Evolutionary conservation across 2,888 invertebrate species (phyloP).

Genomic region (Girardia tigrina): DNA sequence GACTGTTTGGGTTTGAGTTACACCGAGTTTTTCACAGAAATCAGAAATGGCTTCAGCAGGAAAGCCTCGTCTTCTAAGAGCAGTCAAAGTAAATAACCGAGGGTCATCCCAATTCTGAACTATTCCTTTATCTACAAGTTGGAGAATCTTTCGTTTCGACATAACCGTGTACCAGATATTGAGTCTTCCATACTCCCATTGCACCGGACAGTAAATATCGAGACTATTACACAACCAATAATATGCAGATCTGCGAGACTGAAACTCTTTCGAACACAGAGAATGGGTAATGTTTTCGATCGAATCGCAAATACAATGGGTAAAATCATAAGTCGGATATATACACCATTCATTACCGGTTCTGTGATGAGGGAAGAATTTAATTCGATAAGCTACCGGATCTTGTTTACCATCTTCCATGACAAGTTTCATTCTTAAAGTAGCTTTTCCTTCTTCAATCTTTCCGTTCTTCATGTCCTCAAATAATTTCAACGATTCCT

Average conservation of each 20-base stretch:
- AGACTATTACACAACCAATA: constrained; percentile 97
- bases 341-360: constrained; percentile 85
- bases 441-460: constrained; percentile 86
- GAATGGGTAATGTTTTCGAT: constrained; percentile 96
- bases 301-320: constrained; percentile 95
- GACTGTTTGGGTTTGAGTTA: constrained; percentile 62
- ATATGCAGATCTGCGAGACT: constrained; percentile 65
- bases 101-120: constrained; percentile 94
- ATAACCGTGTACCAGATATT: constrained; percentile 93
- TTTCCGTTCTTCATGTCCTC: constrained; percentile 91
- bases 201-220: constrained; percentile 91
- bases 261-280: constrained; percentile 73
- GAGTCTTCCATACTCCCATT: constrained; percentile 94
- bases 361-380: constrained; percentile 80
- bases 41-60: constrained; percentile 81
- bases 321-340: constrained; percentile 97
- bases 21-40: constrained; percentile 57
- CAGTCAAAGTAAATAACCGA: constrained; percentile 83
- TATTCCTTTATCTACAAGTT: constrained; percentile 71
- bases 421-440: constrained; percentile 81
- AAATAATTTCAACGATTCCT: constrained; percentile 76
- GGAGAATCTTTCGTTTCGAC: constrained; percentile 90
- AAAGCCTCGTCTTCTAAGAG: constrained; percentile 78
- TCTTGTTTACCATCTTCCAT: constrained; percentile 97
- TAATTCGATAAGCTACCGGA: constrained; percentile 93